Evolutionary conservation across 2,888 invertebrate genomes (phyloP).

Genomic region (Ectemnius continuus): DNA sequence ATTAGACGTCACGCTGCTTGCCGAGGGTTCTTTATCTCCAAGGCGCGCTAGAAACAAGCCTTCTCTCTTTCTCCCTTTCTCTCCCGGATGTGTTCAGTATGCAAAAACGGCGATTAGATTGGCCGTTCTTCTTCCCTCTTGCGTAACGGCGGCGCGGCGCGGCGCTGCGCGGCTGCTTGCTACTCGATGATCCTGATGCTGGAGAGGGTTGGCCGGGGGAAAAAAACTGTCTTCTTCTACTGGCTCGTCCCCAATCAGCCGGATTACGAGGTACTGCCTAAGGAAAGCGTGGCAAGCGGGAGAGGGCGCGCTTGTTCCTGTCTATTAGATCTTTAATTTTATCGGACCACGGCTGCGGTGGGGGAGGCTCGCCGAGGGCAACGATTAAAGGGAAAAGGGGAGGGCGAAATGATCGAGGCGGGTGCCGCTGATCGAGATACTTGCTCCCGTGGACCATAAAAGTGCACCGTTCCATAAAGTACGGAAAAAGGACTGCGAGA

Average conservation of each 20-base stretch:
- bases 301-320: neutral
- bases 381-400: slow-evolving; percentile 12
- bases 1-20: too few species aligned
- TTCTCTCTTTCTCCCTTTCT: slow-evolving; percentile 8
- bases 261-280: neutral
- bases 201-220: too few species aligned
- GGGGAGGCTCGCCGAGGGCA: neutral
- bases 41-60: neutral
- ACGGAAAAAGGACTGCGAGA: slow-evolving; percentile 2
- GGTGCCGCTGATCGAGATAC: slow-evolving; percentile 22
- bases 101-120: slow-evolving; percentile 5
- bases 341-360: slow-evolving; percentile 7
- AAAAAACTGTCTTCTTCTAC: too few species aligned
- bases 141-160: neutral
- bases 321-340: slow-evolving; percentile 20
- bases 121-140: neutral
- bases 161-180: too few species aligned
- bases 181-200: too few species aligned
- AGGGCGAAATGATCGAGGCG: slow-evolving; percentile 15
- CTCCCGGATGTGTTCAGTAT: slow-evolving; percentile 2
- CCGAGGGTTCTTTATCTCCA: too few species aligned
- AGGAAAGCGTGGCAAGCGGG: neutral
- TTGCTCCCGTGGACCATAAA: slow-evolving; percentile 24
- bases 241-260: neutral
- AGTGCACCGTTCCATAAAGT: slow-evolving; percentile 14